These are phyloP conservation scores for Caenorhabditis remanei DNA, from an alignment of 1,140 invertebrate genomes.

Conservation along the genomic window DNA sequence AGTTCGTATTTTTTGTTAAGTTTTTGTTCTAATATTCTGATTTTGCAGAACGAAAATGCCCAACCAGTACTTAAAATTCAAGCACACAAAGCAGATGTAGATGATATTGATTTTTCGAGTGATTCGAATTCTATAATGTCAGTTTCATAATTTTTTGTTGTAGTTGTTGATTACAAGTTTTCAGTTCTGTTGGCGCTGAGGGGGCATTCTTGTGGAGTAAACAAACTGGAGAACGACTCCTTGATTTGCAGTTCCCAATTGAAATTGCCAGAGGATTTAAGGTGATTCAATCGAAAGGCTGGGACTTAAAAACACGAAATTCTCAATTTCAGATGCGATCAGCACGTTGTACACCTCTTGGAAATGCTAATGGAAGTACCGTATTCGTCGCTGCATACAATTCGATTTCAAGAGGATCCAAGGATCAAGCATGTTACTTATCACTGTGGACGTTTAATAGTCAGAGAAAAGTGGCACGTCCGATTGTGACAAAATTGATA, in stretches of 20 bases:
- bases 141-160: background rate
- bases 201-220: slow-evolving; percentile 49
- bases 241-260: slow-evolving; percentile 48
- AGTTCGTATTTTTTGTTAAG: slow-evolving; percentile 20
- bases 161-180: background rate
- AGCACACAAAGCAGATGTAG: slow-evolving; percentile 35
- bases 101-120: slow-evolving; percentile 56
- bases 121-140: slow-evolving; percentile 54
- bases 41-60: slow-evolving; percentile 1
- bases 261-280: slow-evolving; percentile 51
- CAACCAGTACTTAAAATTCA: slow-evolving; percentile 27
- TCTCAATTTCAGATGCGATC: slow-evolving; percentile 55
- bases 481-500: slow-evolving; percentile 33
- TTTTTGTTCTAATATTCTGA: background rate
- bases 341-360: slow-evolving; percentile 52
- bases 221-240: slow-evolving; percentile 20
- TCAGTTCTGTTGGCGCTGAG: slow-evolving; percentile 53
- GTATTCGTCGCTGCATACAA: slow-evolving; percentile 60
- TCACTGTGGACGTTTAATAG: slow-evolving; percentile 52
- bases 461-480: slow-evolving; percentile 31
- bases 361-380: slow-evolving; percentile 9
- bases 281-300: background rate
- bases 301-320: background rate
- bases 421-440: slow-evolving; percentile 43
- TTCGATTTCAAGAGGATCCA: slow-evolving; percentile 27